Percentiles rank a stretch among this genome's conserved stretches.
phyloP scores from a whole-genome alignment of 1,140 invertebrate genomes.

The Hylaeus anthracinus region DNA sequence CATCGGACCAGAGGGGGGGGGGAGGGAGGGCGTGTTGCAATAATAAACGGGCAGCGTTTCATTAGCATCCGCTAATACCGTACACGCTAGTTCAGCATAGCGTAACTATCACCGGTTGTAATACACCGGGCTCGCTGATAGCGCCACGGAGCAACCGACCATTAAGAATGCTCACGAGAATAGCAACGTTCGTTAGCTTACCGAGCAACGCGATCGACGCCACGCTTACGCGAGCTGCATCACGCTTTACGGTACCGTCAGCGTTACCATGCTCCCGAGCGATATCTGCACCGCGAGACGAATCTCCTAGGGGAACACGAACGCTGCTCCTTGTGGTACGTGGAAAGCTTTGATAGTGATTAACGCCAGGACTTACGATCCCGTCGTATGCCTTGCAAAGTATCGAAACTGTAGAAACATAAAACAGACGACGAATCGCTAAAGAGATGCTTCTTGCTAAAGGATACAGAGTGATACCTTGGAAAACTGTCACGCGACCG shows the following conservation, averaged over 20 bases:
- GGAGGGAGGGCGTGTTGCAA: slow-evolving; percentile 23
- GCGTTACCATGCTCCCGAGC: slow-evolving; percentile 8
- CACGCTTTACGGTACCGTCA: no score
- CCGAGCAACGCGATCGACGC: not conserved
- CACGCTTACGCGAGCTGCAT: slow-evolving; percentile 13
- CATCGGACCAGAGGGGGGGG: not conserved
- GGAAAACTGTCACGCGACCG: not conserved
- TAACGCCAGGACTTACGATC: no score
- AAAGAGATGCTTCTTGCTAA: no score
- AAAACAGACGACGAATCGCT: no score
- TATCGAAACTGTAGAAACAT: no score
- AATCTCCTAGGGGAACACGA: slow-evolving; percentile 12
- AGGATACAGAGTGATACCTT: no score
- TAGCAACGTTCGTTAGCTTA: slow-evolving; percentile 55
- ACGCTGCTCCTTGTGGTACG: not conserved
- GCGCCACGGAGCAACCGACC: slow-evolving; percentile 36
- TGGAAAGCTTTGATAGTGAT: no score
- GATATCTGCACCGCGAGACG: slow-evolving; percentile 9
- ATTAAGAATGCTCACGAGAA: slow-evolving; percentile 56
- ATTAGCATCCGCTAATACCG: slow-evolving; percentile 64
- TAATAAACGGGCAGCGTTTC: slow-evolving; percentile 61
- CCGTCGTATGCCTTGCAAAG: no score
- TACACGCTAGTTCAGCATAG: slow-evolving; percentile 59
- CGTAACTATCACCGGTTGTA: slow-evolving; percentile 62
- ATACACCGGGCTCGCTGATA: slow-evolving; percentile 51